Percentiles rank a stretch among this genome's conserved stretches.
Evolutionary conservation across 2,797 vertebrate species (phyloP).

Genomic region (Leuciscus waleckii): DNA sequence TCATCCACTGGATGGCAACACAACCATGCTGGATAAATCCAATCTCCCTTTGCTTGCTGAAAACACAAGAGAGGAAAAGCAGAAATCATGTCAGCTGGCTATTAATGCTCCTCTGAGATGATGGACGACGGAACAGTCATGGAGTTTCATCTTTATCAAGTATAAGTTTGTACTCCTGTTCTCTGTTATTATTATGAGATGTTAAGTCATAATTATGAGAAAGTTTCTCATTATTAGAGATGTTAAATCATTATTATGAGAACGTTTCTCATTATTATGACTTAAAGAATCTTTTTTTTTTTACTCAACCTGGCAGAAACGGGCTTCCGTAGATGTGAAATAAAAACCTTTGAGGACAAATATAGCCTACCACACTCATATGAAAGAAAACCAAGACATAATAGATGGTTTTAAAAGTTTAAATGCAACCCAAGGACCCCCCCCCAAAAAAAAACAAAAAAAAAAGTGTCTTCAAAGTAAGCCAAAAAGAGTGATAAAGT

Average conservation of each 20-base stretch:
- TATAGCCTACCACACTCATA: background rate
- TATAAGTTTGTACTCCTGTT: background rate
- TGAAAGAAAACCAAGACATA: background rate
- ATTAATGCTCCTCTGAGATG: background rate
- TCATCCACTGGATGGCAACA: constrained; percentile 47
- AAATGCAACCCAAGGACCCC: background rate
- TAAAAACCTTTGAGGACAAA: background rate
- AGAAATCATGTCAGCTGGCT: background rate
- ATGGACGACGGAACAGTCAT: background rate
- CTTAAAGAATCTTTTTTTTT: no score
- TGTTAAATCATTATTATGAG: no score
- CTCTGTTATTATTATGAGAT: no score
- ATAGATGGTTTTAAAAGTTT: background rate
- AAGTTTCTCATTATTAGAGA: no score
- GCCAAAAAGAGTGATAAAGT: background rate
- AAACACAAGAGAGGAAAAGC: background rate
- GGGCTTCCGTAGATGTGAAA: background rate
- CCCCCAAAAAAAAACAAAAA: no score
- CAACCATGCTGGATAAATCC: background rate
- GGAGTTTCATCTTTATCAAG: background rate
- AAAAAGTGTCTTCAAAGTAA: background rate
- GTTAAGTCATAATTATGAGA: no score
- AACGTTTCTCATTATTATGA: no score
- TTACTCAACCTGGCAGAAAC: no score
- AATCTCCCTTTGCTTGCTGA: background rate